phyloP scores from a whole-genome alignment of 2,113 vertebrate genomes.

The Pollimyrus isidori region DNA sequence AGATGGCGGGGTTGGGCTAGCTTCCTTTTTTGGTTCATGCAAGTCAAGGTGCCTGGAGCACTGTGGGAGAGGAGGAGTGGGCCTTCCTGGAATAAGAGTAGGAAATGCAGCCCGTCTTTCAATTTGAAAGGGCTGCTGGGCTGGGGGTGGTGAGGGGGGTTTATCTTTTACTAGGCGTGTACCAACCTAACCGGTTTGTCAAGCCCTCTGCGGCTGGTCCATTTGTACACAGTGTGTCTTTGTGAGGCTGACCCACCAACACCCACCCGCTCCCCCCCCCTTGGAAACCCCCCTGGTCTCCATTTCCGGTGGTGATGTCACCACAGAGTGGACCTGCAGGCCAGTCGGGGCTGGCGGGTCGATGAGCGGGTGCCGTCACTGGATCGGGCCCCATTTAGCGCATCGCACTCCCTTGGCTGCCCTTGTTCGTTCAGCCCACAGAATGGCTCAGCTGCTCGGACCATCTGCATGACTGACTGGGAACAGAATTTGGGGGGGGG shows the following conservation, averaged over 20 bases:
- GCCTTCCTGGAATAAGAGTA: not conserved
- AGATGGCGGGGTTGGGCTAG: not conserved
- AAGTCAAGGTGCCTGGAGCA: not conserved
- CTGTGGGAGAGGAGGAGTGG: not conserved
- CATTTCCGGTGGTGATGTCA: not conserved
- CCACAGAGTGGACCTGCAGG: not conserved
- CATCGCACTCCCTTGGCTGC: conserved; percentile 38
- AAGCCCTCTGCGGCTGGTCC: not conserved
- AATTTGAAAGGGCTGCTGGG: not conserved
- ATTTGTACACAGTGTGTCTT: conserved; percentile 2
- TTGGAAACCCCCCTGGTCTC: not conserved
- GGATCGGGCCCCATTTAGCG: not conserved
- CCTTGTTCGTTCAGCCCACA: conserved; percentile 17
- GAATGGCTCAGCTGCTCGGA: conserved; percentile 57
- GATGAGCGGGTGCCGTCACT: not conserved
- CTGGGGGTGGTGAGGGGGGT: not conserved
- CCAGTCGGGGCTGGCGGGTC: not conserved
- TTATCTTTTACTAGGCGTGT: not conserved
- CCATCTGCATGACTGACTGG: conserved; percentile 65
- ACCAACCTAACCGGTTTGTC: conserved; percentile 14
- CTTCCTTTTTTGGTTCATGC: not conserved
- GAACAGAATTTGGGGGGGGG: conserved; percentile 42
- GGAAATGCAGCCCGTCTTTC: not conserved
- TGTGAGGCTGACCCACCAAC: not conserved
- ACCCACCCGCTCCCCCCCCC: not conserved